Percentiles rank a stretch among this genome's conserved stretches.
Evolutionary conservation across 2,797 vertebrate species (phyloP).

Genomic region (Falco naumanni): DNA sequence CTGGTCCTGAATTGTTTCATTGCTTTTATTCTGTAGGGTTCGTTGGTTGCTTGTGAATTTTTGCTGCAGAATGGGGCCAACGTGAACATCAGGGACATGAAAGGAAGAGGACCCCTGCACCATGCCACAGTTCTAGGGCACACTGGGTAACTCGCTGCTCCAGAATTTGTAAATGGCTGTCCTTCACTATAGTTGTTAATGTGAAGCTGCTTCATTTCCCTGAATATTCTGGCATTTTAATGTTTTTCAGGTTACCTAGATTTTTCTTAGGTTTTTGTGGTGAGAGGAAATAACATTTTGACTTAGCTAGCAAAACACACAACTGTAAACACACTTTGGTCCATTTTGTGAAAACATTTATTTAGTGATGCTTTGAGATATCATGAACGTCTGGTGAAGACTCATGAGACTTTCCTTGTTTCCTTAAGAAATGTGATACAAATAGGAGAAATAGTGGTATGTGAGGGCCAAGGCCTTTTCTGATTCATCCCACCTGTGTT

Average conservation of each 20-base stretch:
- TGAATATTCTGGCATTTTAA: neutral
- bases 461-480: neutral
- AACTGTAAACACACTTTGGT: neutral
- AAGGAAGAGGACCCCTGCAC: conserved; percentile 92
- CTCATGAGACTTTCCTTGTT: neutral
- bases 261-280: neutral
- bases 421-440: neutral
- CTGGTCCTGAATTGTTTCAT: neutral
- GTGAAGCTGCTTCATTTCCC: neutral
- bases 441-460: neutral
- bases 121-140: conserved; percentile 95
- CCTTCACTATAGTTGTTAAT: neutral
- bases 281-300: neutral
- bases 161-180: neutral
- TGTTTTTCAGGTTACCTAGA: neutral
- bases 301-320: neutral
- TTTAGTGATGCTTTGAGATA: neutral
- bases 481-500: neutral
- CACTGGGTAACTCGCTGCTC: conserved; percentile 84
- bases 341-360: neutral
- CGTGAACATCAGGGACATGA: conserved; percentile 92
- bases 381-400: neutral
- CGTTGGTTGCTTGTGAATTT: conserved; percentile 95
- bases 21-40: conserved; percentile 82
- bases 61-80: conserved; percentile 96